A percentile compares a stretch with the other conserved stretches of the same genome.
Conservation (phyloP, 2,113 vertebrate species). For the Sander vitreus region DNA sequence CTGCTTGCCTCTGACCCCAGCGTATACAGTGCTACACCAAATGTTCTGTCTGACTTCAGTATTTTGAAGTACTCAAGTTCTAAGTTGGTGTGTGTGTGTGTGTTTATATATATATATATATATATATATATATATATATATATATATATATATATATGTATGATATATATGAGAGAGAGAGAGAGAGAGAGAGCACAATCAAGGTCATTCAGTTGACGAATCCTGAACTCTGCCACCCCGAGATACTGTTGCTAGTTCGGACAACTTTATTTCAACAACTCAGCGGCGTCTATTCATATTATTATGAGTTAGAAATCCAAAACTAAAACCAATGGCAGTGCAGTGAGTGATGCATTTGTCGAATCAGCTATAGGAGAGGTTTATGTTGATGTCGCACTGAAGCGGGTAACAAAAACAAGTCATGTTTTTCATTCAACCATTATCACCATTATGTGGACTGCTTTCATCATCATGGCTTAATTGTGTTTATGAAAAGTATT, state of each 20-base stretch:
- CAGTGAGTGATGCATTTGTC: not conserved
- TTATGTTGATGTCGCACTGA: not conserved
- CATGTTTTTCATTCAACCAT: not conserved
- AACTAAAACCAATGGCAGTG: not conserved
- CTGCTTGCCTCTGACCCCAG: slow-evolving; percentile 41
- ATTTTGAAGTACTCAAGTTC: slow-evolving; percentile 36
- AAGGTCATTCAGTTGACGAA: not conserved
- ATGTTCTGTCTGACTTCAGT: slow-evolving; percentile 11
- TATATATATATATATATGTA: not conserved
- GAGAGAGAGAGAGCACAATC: not conserved
- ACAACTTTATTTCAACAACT: not conserved
- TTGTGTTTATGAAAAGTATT: not conserved
- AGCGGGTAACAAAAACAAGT: not conserved
- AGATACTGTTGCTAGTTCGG: not conserved
- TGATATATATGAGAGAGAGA: no score
- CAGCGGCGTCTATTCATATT: not conserved
- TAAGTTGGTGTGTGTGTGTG: slow-evolving; percentile 14
- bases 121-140: not conserved
- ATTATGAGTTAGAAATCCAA: slow-evolving; percentile 8
- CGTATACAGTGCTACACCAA: slow-evolving; percentile 33
- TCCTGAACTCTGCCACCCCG: not conserved
- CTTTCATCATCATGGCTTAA: not conserved
- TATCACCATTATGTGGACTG: not conserved
- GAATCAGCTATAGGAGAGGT: not conserved
- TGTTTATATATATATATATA: not conserved